Base-by-base conservation (phyloP, 2,113 vertebrate genomes). In the Cochlearius cochlearius region DNA sequence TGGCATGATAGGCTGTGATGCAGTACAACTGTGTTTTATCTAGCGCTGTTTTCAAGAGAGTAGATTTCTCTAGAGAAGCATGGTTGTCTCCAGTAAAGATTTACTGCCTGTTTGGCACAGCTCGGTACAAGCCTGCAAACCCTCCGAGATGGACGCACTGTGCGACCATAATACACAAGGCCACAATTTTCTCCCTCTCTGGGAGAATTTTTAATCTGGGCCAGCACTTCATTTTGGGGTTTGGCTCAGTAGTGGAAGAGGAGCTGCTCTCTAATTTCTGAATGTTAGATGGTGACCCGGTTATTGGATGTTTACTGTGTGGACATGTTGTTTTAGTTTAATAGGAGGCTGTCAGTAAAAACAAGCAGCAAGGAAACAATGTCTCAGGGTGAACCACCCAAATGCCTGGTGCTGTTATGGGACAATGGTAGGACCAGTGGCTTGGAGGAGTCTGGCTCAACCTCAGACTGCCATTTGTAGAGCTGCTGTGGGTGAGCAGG, bases 261-360 rank as follows among this genome's bases (percentile, higher is more conserved):
- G 79, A 96, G 73, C 92, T 94, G 80, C 86, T 96, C 69, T 95
- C 43, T 96, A 91, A 94, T 94, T 91, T 94, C 74, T 84, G 64
- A 47, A 34, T 77, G 76, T 66, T 88, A 74, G 75, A 21, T 22
- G 82, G 88, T 89, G 85, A 86, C 63, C 75, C 5, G 30, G n/a
- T 59, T 92, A 12, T 43, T 91, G 94, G 43, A 68, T 53, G 64
- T 86, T 87, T 71, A 43, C 83, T 67, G 39, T 36, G 60, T 43
- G 88, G 94, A 77, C 19, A 7, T 45, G 79, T 72, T 43, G 82
- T 68, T 93, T 67, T 36, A 77, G 81, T 72, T 90, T 80, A 88
- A 85, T 36, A 53, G 79, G 56, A 88, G 75, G 62, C 56, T 94
- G 75, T 56, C 85, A 45, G 86, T n/a, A 50, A 84, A 83, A 94